A percentile compares a stretch with the other conserved stretches of the same genome.
Conservation (phyloP, 2,797 vertebrate species). For the Xenentodon cancila region DNA sequence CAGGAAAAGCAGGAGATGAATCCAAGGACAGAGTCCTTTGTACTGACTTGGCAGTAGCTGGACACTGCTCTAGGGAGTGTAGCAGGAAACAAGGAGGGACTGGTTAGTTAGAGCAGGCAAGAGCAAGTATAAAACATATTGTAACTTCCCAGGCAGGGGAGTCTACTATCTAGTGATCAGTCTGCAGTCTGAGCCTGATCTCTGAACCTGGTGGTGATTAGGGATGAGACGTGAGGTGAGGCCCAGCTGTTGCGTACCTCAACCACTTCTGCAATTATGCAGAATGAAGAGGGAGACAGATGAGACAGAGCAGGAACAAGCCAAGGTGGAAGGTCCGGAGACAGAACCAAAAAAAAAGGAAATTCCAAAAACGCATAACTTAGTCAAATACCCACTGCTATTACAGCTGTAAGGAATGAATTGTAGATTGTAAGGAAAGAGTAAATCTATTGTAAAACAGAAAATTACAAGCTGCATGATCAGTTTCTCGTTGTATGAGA, state of each 20-base stretch:
- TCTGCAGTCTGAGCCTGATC: too few relatives aligned
- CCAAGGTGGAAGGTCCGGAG: background rate
- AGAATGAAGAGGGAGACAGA: background rate
- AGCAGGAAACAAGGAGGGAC: too few relatives aligned
- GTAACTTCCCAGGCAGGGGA: too few relatives aligned
- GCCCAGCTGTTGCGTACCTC: background rate
- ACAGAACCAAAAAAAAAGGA: slow-evolving; percentile 25
- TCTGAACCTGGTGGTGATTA: too few relatives aligned
- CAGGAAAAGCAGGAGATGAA: too few relatives aligned
- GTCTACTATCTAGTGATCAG: too few relatives aligned
- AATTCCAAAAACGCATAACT: background rate
- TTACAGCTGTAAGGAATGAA: slow-evolving; percentile 4
- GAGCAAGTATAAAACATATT: too few relatives aligned
- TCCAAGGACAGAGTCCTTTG: too few relatives aligned
- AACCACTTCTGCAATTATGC: background rate
- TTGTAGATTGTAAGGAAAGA: background rate
- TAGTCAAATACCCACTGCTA: background rate
- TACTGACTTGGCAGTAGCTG: too few relatives aligned
- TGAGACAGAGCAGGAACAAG: background rate
- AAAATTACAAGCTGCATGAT: slow-evolving; percentile 8
- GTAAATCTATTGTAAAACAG: background rate
- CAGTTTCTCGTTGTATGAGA: background rate
- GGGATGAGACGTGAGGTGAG: background rate
- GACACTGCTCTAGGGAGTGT: too few relatives aligned
- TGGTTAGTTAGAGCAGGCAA: too few relatives aligned